Conservation (phyloP, 2,888 invertebrate species). For the Apeira syringaria region DNA sequence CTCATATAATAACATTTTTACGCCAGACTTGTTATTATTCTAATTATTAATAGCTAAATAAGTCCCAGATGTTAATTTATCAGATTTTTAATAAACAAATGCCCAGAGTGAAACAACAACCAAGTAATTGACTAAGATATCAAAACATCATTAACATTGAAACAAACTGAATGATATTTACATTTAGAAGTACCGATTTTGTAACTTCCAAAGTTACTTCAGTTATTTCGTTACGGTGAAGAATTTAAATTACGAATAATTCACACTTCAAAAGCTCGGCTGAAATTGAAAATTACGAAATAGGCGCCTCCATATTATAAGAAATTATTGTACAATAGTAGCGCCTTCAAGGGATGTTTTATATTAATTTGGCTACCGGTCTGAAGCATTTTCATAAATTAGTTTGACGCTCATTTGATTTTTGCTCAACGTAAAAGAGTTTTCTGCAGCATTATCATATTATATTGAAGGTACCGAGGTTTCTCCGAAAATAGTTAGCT, state of each 20-base stretch:
- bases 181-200: constrained; percentile 22
- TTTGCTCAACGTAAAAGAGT: too few species aligned
- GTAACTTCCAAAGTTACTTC: constrained; percentile 25
- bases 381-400: constrained; percentile 11
- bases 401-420: constrained; percentile 13
- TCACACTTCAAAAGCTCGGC: constrained; percentile 32
- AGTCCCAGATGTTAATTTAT: too few species aligned
- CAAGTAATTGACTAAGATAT: constrained; percentile 5
- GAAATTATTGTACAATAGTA: constrained; percentile 31
- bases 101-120: neutral
- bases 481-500: too few species aligned
- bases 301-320: constrained; percentile 26
- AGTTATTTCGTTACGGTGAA: constrained; percentile 28
- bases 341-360: constrained; percentile 23
- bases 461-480: too few species aligned
- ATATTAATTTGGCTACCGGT: constrained; percentile 21
- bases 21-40: too few species aligned
- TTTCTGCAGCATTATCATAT: too few species aligned
- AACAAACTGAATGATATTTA: constrained; percentile 16
- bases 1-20: too few species aligned
- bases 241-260: constrained; percentile 32
- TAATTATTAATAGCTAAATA: too few species aligned
- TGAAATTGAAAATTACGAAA: constrained; percentile 33
- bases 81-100: too few species aligned
- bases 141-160: constrained; percentile 15